Evolutionary conservation across 2,888 invertebrate species (phyloP), one percentile per base, ranked within the genome.

Genomic region (Thecophora atra): DNA sequence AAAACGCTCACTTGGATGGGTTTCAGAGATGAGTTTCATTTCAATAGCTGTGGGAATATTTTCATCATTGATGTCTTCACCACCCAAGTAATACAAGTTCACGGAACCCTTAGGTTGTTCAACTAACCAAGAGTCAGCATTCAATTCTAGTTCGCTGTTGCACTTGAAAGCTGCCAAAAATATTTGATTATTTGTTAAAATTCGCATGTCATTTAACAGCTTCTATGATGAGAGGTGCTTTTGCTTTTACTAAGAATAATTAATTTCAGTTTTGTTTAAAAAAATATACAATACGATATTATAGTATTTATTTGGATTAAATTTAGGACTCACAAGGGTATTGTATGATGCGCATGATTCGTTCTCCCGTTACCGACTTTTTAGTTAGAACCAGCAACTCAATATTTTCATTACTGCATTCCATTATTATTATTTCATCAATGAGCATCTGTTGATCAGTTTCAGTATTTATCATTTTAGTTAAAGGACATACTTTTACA

Each of bases 21-120:
- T 85, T 78, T 87, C 87, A 0, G 84, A 83, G 0, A 87, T 82
- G 37, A 83, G 76, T 76, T 83, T 81, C 83, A 87, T 84, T 80
- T 85, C 84, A 71, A 87, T 82, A 72, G 81, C 80, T 19, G 82
- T 79, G 0, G 85, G 83, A 4, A 82, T 66, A 28, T 77, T 76
- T 3, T 75, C 70, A 0, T 64, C 69, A 69, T 80, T 80, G 1
- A 71, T 42, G 19, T 80, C 73, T 44, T 80, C 79, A 1, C 83
- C 80, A 3, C 79, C 79, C 60, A 87, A 73, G 73, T 85, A 87
- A 71, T 86, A 87, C 17, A 87, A 77, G 78, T 86, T 87, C 11
- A 85, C 81, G 0, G 85, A 82, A 71, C 81, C 79, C 72, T 85
- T 86, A 2, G 85, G 82, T 75, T 87, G 87, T 5, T 80, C 78